Evolutionary conservation across 2,797 vertebrate species (phyloP), one percentile per base, ranked within the genome.

Genomic region (Bryconaethiops microstoma): DNA sequence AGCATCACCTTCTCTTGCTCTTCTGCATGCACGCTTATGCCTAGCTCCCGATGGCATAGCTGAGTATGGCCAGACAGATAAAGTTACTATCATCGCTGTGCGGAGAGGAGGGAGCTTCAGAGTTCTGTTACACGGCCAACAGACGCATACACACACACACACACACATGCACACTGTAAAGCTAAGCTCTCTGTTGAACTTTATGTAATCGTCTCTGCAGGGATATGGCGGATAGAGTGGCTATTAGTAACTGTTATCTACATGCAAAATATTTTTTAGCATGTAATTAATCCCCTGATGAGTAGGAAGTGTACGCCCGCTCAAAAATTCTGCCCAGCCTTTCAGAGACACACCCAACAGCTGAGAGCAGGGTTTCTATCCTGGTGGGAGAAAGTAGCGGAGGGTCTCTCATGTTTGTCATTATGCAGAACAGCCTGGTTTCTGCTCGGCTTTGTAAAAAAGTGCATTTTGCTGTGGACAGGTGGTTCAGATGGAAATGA

Each of bases 171-270:
- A 79, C 1, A 62, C 17, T 6, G 16, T 50, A 21, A 25, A n/a
- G 21, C 10, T 48, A 7, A 45, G 54, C 21, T 17, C 54, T 21
- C 59, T 40, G 76, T 23, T 42, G 48, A 78, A 69, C 64, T 74
- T 45, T 59, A 14, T 29, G 52, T 62, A 74, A 74, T 35, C 40
- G 4, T 55, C 70, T 74, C 63, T 52, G 64, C 12, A 72, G 74
- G 63, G 23, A 86, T 71, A 84, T 77, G 85, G 75, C 80, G 86
- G 85, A 88, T 93, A 88, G 77, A 80, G 89, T 92, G 92, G 92
- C 92, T 88, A 57, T 82, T 89, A 71, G 85, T 52, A 85, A 68
- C 62, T 70, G 81, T 78, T 72, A 74, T 69, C 76, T 78, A 52
- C 76, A 78, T 78, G 42, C 81, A 82, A 82, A 82, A 82, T 82